Conservation (phyloP, 2,113 vertebrate genomes). For the Myxocyprinus asiaticus region DNA sequence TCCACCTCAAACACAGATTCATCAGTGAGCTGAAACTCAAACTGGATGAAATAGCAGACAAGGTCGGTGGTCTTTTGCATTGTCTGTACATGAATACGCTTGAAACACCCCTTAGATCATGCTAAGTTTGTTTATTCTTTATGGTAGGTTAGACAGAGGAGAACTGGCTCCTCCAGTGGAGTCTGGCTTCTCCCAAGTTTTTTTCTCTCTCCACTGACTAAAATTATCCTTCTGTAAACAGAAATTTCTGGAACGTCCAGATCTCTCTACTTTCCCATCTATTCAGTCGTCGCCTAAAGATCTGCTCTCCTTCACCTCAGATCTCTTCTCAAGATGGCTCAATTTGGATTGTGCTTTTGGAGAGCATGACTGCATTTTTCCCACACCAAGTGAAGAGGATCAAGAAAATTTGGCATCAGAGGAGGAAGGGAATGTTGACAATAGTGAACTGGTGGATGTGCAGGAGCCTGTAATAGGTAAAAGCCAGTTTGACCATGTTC, state of each 20-base stretch:
- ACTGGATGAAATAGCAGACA: conserved; percentile 26
- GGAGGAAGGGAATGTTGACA: conserved; percentile 23
- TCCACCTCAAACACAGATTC: conserved; percentile 66
- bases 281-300: conserved; percentile 69
- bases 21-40: conserved; percentile 56
- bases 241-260: conserved; percentile 68
- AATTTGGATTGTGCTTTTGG: conserved; percentile 53
- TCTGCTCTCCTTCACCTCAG: conserved; percentile 70
- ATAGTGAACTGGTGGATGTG: conserved; percentile 57
- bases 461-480: conserved; percentile 40
- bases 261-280: conserved; percentile 53
- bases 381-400: conserved; percentile 52
- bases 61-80: conserved; percentile 3
- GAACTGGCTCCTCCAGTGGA: no score
- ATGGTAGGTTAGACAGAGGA: not conserved
- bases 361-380: conserved; percentile 60
- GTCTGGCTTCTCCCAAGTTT: no score
- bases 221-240: conserved; percentile 45
- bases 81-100: not conserved
- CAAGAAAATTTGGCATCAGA: not conserved
- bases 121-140: not conserved
- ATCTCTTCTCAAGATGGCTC: conserved; percentile 68
- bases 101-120: not conserved
- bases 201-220: no score
- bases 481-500: conserved; percentile 28